Conservation (phyloP, 2,888 invertebrate genomes). For the Andrena trimmerana region DNA sequence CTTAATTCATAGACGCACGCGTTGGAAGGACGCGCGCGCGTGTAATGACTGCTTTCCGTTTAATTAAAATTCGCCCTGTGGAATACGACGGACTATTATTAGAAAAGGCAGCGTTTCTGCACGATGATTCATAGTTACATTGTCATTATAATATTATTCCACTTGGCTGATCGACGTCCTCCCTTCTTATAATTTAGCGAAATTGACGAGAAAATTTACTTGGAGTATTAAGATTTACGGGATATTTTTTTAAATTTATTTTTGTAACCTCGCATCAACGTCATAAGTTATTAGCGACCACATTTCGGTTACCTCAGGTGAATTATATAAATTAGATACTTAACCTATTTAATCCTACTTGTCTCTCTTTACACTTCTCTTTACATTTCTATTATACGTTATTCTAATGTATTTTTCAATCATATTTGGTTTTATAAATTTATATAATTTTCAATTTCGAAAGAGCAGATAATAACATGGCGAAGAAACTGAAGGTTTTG, state of each 20-base stretch:
- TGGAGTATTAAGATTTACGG: neutral
- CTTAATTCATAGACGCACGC: conserved; percentile 33
- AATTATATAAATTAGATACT: no score
- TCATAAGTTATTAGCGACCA: no score
- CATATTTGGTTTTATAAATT: no score
- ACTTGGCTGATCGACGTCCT: neutral
- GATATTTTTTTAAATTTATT: neutral
- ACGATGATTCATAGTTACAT: neutral
- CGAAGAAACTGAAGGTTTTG: neutral
- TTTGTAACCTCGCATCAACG: no score
- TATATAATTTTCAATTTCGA: conserved; percentile 19
- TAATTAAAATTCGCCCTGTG: conserved; percentile 36
- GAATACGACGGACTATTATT: conserved; percentile 23
- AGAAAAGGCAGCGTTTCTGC: conserved; percentile 20
- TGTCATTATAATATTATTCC: neutral
- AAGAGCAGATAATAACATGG: conserved; percentile 29
- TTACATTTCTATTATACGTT: neutral
- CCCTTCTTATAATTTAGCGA: neutral
- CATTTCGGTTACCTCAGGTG: no score
- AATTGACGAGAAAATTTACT: neutral
- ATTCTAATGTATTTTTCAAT: no score
- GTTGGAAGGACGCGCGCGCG: conserved; percentile 28
- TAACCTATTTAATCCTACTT: no score
- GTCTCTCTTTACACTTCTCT: neutral
- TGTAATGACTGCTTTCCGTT: conserved; percentile 30